Conservation (phyloP, 2,113 vertebrate genomes). For the Microtus montanus region DNA sequence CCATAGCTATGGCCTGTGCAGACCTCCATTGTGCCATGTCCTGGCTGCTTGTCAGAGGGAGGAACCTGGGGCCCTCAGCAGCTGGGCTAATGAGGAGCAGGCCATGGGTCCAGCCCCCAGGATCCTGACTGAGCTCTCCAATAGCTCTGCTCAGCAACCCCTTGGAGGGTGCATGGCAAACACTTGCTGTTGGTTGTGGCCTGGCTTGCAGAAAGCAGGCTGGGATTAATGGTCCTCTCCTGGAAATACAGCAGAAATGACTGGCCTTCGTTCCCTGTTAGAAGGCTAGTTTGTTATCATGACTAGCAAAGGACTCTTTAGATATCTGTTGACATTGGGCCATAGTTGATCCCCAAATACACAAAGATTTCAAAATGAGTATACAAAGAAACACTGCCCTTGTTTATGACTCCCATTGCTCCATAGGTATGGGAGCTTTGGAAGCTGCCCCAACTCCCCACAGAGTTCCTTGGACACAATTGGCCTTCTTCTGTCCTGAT, state of each 20-base stretch:
- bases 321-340: background rate
- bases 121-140: background rate
- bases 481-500: background rate
- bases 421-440: background rate
- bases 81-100: slow-evolving; percentile 52
- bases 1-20: background rate
- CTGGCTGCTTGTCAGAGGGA: background rate
- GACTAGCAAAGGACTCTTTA: background rate
- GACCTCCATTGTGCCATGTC: background rate
- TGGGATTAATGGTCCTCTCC: background rate
- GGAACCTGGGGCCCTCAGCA: background rate
- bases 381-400: background rate
- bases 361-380: background rate
- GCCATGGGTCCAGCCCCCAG: background rate
- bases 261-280: slow-evolving; percentile 14
- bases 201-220: background rate
- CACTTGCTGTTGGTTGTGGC: background rate
- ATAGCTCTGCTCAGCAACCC: background rate
- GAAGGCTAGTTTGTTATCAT: slow-evolving; percentile 25
- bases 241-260: background rate
- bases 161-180: background rate
- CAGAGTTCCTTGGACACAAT: background rate
- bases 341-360: background rate
- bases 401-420: background rate
- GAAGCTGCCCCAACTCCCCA: background rate